Percentiles rank a stretch among this genome's conserved stretches.
Evolutionary conservation across 2,888 invertebrate species (phyloP).

Genomic region (Salticus scenicus): DNA sequence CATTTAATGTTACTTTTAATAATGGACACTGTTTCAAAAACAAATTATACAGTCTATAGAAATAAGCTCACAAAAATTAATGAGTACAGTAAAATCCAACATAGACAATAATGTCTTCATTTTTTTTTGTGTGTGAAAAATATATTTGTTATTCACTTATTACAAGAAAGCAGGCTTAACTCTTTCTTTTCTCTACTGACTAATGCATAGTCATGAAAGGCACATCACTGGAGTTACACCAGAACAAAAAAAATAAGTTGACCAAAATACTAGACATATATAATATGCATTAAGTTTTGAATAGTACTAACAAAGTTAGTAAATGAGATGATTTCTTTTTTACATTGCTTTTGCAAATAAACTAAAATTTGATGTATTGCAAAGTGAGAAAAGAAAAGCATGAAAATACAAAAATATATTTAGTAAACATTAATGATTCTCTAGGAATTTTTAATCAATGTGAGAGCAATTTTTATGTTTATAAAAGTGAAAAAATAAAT

Average conservation of each 20-base stretch:
- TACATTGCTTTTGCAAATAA: too few relatives aligned
- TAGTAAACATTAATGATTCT: too few relatives aligned
- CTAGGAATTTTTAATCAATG: too few relatives aligned
- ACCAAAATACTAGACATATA: too few relatives aligned
- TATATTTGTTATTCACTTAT: constrained; percentile 14
- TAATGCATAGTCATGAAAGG: constrained; percentile 27
- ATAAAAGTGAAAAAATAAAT: too few relatives aligned
- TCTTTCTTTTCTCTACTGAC: constrained; percentile 12
- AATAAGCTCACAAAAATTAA: constrained; percentile 15
- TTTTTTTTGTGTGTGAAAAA: constrained; percentile 19
- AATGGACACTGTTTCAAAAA: constrained; percentile 5
- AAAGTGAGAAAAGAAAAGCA: too few relatives aligned
- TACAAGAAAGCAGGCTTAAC: constrained; percentile 3
- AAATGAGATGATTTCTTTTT: too few relatives aligned
- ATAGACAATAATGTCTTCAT: neutral
- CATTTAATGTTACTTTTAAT: constrained; percentile 7
- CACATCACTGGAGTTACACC: constrained; percentile 22
- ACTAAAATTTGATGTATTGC: too few relatives aligned
- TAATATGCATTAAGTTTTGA: too few relatives aligned
- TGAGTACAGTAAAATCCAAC: constrained; percentile 7
- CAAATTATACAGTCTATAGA: constrained; percentile 13
- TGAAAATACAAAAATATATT: too few relatives aligned
- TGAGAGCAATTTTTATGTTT: too few relatives aligned
- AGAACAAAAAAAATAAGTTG: neutral
- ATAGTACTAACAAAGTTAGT: too few relatives aligned